A percentile compares a stretch with the other conserved stretches of the same genome.
phyloP scores from a whole-genome alignment of 2,888 invertebrate genomes.

The Rhabditophanes sp. region DNA sequence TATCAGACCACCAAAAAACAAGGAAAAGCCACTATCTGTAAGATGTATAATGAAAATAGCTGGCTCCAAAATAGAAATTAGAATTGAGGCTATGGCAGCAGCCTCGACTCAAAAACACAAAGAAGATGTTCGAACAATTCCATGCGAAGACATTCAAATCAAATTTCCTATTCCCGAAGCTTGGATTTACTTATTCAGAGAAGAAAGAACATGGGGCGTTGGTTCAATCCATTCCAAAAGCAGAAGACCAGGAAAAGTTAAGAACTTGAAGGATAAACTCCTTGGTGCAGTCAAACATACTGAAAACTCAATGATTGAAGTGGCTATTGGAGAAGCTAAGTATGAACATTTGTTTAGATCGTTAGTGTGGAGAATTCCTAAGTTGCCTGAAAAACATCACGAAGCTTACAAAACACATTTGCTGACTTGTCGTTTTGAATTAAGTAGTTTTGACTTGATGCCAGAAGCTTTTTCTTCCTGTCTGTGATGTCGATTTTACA shows the following conservation, averaged over 20 bases:
- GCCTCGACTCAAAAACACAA: constrained; percentile 50
- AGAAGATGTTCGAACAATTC: constrained; percentile 73
- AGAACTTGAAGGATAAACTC: constrained; percentile 45
- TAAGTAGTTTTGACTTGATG: constrained; percentile 90
- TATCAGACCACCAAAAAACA: constrained; percentile 78
- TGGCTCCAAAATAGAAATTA: constrained; percentile 60
- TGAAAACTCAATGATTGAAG: constrained; percentile 79
- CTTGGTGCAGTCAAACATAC: constrained; percentile 70
- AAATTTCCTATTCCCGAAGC: constrained; percentile 86
- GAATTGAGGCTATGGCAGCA: constrained; percentile 84
- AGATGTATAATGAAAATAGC: constrained; percentile 56
- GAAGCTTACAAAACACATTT: constrained; percentile 96
- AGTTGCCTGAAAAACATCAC: constrained; percentile 94
- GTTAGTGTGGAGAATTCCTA: constrained; percentile 92
- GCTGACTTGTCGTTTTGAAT: constrained; percentile 63
- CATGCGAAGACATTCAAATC: constrained; percentile 89
- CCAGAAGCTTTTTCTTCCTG: constrained; percentile 76
- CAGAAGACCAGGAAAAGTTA: constrained; percentile 52
- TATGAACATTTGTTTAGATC: constrained; percentile 89
- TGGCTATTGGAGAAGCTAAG: constrained; percentile 82
- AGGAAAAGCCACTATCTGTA: constrained; percentile 85
- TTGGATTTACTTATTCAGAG: constrained; percentile 96
- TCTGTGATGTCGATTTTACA: constrained; percentile 79
- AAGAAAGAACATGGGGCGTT: constrained; percentile 75
- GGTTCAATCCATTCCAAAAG: constrained; percentile 82